phyloP scores from a whole-genome alignment of 23 tunicate genomes.

The Ciona savignyi region DNA sequence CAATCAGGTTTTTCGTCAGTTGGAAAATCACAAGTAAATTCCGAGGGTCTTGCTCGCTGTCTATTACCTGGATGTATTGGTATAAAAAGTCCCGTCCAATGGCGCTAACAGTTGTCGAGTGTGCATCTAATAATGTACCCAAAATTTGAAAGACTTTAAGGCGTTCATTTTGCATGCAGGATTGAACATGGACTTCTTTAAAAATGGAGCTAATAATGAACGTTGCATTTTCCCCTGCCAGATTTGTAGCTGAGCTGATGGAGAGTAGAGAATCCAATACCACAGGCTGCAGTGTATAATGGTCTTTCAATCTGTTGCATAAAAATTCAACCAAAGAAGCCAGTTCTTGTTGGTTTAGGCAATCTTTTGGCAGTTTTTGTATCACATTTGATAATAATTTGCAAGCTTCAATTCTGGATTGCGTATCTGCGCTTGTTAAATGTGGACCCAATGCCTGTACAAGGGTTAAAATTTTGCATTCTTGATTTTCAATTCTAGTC shows the following conservation, averaged over 20 bases:
- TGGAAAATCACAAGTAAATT: slow-evolving; percentile 68
- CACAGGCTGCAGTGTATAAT: slow-evolving; percentile 74
- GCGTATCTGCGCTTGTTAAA: slow-evolving; percentile 43
- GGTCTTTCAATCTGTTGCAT: slow-evolving; percentile 63
- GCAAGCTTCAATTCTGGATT: slow-evolving; percentile 39
- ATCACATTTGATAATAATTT: slow-evolving; percentile 33
- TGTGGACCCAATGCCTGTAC: slow-evolving; percentile 20
- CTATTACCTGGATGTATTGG: slow-evolving; percentile 59
- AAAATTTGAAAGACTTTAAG: slow-evolving; percentile 42
- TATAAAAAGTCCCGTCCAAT: slow-evolving; percentile 63
- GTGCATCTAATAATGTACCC: slow-evolving; percentile 31
- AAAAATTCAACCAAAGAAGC: slow-evolving; percentile 29
- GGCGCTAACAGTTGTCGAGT: slow-evolving; percentile 6
- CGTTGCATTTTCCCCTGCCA: slow-evolving; percentile 12
- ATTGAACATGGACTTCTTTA: slow-evolving; percentile 81
- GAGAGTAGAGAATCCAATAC: slow-evolving; percentile 16
- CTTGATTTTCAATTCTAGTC: background rate
- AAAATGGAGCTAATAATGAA: slow-evolving; percentile 27
- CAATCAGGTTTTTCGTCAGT: slow-evolving; percentile 33
- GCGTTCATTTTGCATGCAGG: slow-evolving; percentile 73
- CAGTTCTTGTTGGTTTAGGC: slow-evolving; percentile 27
- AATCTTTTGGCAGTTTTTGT: slow-evolving; percentile 12
- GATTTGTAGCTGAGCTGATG: slow-evolving; percentile 17
- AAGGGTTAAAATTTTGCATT: background rate
- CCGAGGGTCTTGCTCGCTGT: slow-evolving; percentile 91